Evolutionary conservation across 2,888 invertebrate species (phyloP).

Genomic region (Ormyrus pomaceus): DNA sequence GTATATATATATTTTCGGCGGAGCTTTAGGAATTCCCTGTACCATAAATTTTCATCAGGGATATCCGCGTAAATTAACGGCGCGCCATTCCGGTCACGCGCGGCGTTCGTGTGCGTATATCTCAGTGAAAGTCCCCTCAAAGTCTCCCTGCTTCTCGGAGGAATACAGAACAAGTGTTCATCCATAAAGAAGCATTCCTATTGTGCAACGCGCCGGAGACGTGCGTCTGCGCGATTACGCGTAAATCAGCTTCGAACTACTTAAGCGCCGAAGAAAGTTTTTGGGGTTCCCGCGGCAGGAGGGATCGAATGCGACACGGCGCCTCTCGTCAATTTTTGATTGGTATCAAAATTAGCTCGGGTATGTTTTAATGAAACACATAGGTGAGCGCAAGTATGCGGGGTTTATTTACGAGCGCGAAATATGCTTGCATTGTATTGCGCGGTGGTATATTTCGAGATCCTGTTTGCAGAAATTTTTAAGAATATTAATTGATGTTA

Average conservation of each 20-base stretch:
- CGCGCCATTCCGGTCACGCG: constrained; percentile 40
- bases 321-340: not conserved
- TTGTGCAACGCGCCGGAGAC: constrained; percentile 65
- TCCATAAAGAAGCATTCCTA: constrained; percentile 66
- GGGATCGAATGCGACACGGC: not conserved
- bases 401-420: no score
- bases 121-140: constrained; percentile 70
- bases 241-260: constrained; percentile 51
- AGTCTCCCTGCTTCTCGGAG: constrained; percentile 58
- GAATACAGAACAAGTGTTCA: constrained; percentile 68
- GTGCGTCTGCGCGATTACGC: constrained; percentile 58
- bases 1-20: constrained; percentile 8
- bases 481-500: no score
- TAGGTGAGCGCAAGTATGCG: no score
- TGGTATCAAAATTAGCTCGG: no score
- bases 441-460: no score
- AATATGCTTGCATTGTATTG: no score
- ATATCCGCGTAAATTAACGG: not conserved
- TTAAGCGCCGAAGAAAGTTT: constrained; percentile 5
- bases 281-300: no score
- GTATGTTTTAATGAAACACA: no score
- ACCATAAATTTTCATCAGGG: constrained; percentile 38
- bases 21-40: constrained; percentile 11
- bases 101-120: constrained; percentile 51
- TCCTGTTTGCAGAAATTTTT: no score